Evolutionary conservation across 2,797 vertebrate species (phyloP).

Genomic region (Lophotriccus pileatus): DNA sequence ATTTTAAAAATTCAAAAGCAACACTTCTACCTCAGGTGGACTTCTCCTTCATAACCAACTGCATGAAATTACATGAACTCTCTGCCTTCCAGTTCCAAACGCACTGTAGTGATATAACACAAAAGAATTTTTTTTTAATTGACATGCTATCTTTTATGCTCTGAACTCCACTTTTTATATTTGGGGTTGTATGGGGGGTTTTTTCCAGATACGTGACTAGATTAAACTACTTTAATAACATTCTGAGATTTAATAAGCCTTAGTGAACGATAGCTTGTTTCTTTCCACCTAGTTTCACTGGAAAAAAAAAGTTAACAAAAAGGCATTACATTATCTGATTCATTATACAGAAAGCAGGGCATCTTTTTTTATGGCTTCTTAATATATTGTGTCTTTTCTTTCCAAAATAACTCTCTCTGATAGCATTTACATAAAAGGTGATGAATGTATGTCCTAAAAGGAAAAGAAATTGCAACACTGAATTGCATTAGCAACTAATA

Average conservation of each 20-base stretch:
- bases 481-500: not conserved
- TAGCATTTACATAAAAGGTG: not conserved
- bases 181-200: not conserved
- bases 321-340: not conserved
- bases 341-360: not conserved
- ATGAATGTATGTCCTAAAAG: not conserved
- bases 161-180: not conserved
- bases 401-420: not conserved
- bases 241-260: not conserved
- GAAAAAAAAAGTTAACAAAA: not conserved
- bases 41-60: not conserved
- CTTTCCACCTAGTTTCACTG: not conserved
- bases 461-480: not conserved
- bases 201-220: not conserved
- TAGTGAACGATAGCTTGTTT: not conserved
- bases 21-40: not conserved
- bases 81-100: not conserved
- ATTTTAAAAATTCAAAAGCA: constrained; percentile 37
- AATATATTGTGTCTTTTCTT: not conserved
- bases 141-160: not conserved
- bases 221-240: not conserved
- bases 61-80: not conserved
- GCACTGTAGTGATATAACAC: not conserved
- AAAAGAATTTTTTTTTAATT: not conserved
- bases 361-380: not conserved